A percentile compares a stretch with the other conserved stretches of the same genome.
phyloP scores from a whole-genome alignment of 2,113 vertebrate genomes.

The Oreochromis tanganicae region DNA sequence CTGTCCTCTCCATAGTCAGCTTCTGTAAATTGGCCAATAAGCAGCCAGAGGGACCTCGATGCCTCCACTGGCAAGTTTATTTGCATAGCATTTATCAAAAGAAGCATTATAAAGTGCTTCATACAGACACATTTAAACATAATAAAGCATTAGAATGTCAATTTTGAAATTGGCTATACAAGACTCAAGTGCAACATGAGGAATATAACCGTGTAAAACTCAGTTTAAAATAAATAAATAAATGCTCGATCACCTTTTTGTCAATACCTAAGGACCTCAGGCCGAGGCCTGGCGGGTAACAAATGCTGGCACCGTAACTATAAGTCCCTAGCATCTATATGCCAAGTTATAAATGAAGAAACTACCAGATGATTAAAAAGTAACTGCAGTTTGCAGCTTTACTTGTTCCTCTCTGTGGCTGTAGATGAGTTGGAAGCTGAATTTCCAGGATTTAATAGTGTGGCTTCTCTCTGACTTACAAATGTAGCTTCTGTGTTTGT shows the following conservation, averaged over 20 bases:
- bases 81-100: not conserved
- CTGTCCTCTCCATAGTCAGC: not conserved
- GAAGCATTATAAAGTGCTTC: not conserved
- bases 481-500: not conserved
- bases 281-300: not conserved
- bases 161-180: not conserved
- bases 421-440: not conserved
- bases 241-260: not conserved
- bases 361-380: not conserved
- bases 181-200: not conserved
- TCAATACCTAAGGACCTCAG: not conserved
- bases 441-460: not conserved
- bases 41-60: not conserved
- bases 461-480: not conserved
- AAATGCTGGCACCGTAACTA: not conserved
- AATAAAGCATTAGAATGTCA: not conserved
- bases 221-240: not conserved
- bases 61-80: not conserved
- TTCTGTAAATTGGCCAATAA: not conserved
- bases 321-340: not conserved
- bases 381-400: not conserved
- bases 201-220: not conserved
- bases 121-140: not conserved
- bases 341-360: not conserved
- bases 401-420: not conserved